A percentile compares a stretch with the other conserved stretches of the same genome.
phyloP scores from a whole-genome alignment of 2,797 vertebrate genomes.

The Rhinichthys osculus region DNA sequence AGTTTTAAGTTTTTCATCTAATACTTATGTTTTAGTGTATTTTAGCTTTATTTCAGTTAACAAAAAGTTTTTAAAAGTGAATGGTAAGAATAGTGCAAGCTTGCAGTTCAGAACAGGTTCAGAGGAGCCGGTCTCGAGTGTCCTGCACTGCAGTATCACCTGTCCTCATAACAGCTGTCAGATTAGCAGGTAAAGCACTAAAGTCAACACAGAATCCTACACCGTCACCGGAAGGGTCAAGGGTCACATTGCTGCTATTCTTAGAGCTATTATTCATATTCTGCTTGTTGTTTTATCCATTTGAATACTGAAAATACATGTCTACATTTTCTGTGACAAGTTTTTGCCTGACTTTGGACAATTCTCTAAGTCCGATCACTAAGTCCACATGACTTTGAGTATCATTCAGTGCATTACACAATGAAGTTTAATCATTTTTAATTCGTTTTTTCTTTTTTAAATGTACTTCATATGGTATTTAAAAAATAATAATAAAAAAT shows the following conservation, averaged over 20 bases:
- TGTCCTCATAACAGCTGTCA: conserved; percentile 39
- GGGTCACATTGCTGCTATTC: background rate
- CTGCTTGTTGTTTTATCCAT: background rate
- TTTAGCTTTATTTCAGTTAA: background rate
- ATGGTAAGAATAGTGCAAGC: background rate
- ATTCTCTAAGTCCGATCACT: background rate
- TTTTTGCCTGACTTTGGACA: background rate
- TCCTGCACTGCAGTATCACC: conserved; percentile 27
- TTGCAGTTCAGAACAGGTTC: background rate
- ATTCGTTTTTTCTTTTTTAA: no score
- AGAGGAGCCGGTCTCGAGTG: conserved; percentile 34
- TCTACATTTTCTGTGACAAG: background rate
- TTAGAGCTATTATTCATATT: background rate
- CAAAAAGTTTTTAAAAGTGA: background rate
- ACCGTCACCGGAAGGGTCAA: background rate
- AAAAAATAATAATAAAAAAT: background rate
- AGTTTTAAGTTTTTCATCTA: background rate
- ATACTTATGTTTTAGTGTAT: background rate
- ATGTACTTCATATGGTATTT: background rate
- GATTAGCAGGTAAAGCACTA: conserved; percentile 15
- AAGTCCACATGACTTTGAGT: background rate
- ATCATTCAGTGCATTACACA: background rate
- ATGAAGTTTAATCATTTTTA: background rate
- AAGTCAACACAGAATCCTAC: conserved; percentile 15
- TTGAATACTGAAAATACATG: background rate